Percentiles rank a stretch among this genome's conserved stretches.
These are phyloP conservation scores for Muntiacus reevesi DNA, from an alignment of 2,113 vertebrate species.

Conservation along the genomic window DNA sequence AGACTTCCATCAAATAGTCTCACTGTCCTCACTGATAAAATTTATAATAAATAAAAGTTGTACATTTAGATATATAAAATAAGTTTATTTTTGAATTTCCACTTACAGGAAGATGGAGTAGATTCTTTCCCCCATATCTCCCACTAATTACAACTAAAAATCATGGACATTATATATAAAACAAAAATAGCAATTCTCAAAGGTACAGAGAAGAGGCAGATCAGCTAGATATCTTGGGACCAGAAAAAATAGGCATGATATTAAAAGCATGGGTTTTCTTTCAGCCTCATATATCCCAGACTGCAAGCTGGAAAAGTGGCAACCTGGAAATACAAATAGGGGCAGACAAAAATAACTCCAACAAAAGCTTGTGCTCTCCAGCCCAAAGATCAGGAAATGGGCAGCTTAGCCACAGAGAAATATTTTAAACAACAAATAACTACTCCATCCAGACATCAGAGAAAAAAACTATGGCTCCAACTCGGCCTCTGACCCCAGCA, in stretches of 20 bases:
- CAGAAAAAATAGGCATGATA: background rate
- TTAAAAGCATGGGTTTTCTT: background rate
- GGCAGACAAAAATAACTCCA: background rate
- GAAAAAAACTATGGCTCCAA: background rate
- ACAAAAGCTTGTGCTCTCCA: background rate
- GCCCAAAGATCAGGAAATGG: background rate
- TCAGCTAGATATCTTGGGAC: background rate
- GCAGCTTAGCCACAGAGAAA: background rate
- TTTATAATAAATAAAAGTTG: background rate
- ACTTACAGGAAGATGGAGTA: background rate
- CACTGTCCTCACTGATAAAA: background rate
- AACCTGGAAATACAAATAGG: background rate
- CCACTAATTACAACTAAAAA: background rate
- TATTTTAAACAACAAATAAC: conserved; percentile 9
- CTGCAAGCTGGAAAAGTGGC: background rate
- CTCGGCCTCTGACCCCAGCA: background rate
- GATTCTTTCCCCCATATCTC: background rate
- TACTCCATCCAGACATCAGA: background rate
- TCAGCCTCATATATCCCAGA: background rate
- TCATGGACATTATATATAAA: background rate
- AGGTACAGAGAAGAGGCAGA: background rate
- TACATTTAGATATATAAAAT: background rate
- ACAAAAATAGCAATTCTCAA: background rate
- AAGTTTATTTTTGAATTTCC: background rate
- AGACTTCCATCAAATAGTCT: background rate